Conservation (phyloP, 2,113 vertebrate species). For the Colossoma macropomum region DNA sequence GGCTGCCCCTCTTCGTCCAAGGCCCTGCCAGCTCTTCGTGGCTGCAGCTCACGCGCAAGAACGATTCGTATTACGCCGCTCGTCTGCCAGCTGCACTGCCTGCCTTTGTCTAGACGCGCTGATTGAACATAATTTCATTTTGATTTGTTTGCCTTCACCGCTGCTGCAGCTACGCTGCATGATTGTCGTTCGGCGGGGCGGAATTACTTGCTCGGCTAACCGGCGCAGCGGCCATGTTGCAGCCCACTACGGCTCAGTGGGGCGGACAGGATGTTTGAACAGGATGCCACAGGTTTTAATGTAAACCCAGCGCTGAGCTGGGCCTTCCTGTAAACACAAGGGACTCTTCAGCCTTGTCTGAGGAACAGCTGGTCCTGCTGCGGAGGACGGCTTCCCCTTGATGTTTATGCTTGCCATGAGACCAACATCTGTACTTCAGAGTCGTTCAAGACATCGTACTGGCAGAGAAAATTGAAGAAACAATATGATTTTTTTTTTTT, state of each 20-base stretch:
- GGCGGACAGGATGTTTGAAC: conserved; percentile 37
- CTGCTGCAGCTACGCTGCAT: conserved; percentile 1
- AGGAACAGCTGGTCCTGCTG: conserved; percentile 25
- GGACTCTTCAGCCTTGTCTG: background rate
- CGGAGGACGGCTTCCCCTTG: background rate
- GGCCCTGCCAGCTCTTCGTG: background rate
- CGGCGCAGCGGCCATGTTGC: conserved; percentile 1
- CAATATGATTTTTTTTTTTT: no score
- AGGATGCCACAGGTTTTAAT: conserved; percentile 43
- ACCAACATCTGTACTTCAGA: conserved; percentile 23
- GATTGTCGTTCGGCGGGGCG: conserved; percentile 16
- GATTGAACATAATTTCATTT: conserved; percentile 40
- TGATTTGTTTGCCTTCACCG: conserved; percentile 31
- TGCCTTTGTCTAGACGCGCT: conserved; percentile 29
- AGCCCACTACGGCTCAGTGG: conserved; percentile 16
- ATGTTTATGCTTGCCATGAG: conserved; percentile 20
- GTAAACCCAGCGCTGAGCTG: conserved; percentile 23
- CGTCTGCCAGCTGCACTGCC: conserved; percentile 33
- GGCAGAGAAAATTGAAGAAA: background rate
- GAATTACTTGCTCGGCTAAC: background rate
- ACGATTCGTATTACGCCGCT: conserved; percentile 9
- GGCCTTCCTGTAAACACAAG: conserved; percentile 29
- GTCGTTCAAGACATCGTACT: background rate
- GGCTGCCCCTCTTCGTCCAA: conserved; percentile 15
- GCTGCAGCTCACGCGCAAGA: background rate